Base-by-base conservation (phyloP, 2,113 vertebrate genomes). In the Albula goreensis region DNA sequence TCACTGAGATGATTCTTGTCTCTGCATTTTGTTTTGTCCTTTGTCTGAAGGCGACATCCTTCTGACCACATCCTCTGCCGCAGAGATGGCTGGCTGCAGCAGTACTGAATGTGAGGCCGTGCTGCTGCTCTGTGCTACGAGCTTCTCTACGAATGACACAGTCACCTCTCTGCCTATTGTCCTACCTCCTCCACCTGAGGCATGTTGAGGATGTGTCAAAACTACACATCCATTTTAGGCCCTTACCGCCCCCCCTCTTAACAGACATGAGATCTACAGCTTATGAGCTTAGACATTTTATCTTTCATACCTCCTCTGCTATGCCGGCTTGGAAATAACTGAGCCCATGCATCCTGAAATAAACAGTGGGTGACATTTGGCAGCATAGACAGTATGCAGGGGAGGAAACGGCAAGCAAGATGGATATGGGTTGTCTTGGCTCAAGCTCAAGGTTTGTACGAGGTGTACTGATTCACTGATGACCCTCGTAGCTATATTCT, bases 401-500 rank as follows among this genome's bases (percentile, higher is more conserved):
- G n/a, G 70, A 12, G 53, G 12, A 56, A 74, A 25, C 10, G 66
- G 60, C 60, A 25, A 8, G 66, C 22, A 74, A n/a, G n/a, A 31
- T n/a, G n/a, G n/a, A 9, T 74, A 63, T 22, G 17, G 17, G 60
- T 63, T 22, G 12, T 10, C 70, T 74, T 74, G 70, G 70, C 5
- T 31, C n/a, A 31, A 74, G 70, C 70, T 74, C n/a, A 10, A 22
- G 10, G 70, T 31, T 74, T 25, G 10, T 31, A n/a, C n/a, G n/a
- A 74, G 70, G n/a, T 11, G 8, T 3, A 74, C 7, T 25, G 70
- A 31, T 25, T 74, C 70, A 31, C 70, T 10, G 70, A 25, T 31
- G 70, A 74, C 70, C 70, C n/a, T 74, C 22, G 31, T 74, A 74
- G n/a, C 70, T 74, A 74, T 74, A 74, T 74, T 74, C 70, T 25